A percentile compares a stretch with the other conserved stretches of the same genome.
phyloP scores from a whole-genome alignment of 2,113 vertebrate species.

The Equus przewalskii region DNA sequence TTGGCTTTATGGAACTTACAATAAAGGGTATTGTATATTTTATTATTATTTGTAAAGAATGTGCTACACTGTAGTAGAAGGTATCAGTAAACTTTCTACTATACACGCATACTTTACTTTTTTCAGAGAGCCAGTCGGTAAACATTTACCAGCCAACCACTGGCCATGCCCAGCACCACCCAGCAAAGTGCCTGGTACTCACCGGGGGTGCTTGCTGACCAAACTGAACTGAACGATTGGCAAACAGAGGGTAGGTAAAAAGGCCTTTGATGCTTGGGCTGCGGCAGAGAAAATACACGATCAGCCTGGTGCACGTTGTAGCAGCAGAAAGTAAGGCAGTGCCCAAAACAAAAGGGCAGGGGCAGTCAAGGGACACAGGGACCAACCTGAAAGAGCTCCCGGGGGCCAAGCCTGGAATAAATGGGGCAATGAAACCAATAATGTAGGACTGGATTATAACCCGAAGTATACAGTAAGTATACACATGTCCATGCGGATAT shows the following conservation, averaged over 20 bases:
- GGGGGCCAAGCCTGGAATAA: not conserved
- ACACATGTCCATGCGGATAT: rapidly evolving
- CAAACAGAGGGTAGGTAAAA: not conserved
- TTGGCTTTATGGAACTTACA: rapidly evolving
- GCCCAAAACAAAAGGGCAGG: not conserved
- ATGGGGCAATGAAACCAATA: not conserved
- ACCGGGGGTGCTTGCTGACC: rapidly evolving
- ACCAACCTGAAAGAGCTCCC: not conserved
- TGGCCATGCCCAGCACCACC: not conserved
- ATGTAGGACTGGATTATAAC: not conserved
- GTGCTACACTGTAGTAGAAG: no score
- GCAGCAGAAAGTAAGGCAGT: not conserved
- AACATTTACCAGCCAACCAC: not conserved
- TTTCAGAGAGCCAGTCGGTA: not conserved
- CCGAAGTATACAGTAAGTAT: not conserved
- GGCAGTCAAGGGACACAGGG: not conserved
- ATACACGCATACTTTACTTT: not conserved
- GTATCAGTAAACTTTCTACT: not conserved
- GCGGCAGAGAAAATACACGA: rapidly evolving
- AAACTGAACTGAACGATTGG: not conserved
- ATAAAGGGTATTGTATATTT: not conserved
- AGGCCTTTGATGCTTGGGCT: not conserved
- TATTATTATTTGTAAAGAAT: not conserved
- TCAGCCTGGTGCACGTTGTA: not conserved
- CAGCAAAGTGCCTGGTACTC: not conserved